phyloP scores from a whole-genome alignment of 30 jellyfish, hydroid and myxozoan genomes.

The Turritopsis dohrnii region DNA sequence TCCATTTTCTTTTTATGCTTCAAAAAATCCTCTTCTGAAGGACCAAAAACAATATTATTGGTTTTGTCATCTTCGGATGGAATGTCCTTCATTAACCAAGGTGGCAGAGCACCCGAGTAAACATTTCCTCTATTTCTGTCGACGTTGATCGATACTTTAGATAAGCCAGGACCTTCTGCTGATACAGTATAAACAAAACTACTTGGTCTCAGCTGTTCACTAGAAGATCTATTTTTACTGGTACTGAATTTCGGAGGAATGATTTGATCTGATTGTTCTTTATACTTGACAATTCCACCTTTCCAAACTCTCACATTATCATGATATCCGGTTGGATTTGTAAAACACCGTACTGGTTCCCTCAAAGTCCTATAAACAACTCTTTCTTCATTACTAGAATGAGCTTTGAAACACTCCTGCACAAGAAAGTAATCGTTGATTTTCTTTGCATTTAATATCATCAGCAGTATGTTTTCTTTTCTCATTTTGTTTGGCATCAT shows the following conservation, averaged over 20 bases:
- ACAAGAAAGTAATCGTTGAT: neutral
- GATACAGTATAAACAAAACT: neutral
- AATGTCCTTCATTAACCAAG: constrained; percentile 37
- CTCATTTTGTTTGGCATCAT: neutral
- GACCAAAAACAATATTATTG: constrained; percentile 46
- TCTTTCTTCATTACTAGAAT: neutral
- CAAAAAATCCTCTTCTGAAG: constrained; percentile 63
- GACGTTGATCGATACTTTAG: neutral
- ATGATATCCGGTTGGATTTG: constrained; percentile 75
- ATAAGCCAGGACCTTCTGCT: constrained; percentile 12
- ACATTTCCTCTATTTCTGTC: constrained; percentile 22
- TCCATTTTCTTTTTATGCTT: constrained; percentile 38
- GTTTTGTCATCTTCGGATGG: neutral
- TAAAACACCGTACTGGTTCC: constrained; percentile 47
- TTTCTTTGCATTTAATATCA: neutral
- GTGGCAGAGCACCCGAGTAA: constrained; percentile 45
- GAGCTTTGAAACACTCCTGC: neutral
- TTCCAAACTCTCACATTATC: constrained; percentile 75
- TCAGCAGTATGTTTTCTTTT: constrained; percentile 2
- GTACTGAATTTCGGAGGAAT: constrained; percentile 15
- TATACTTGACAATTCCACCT: constrained; percentile 64
- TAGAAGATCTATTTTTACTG: neutral
- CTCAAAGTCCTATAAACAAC: constrained; percentile 38
- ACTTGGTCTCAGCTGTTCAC: neutral
- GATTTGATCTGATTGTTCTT: constrained; percentile 20